Conservation (phyloP, 2,888 invertebrate species). For the Drosophila nr. fundita region DNA sequence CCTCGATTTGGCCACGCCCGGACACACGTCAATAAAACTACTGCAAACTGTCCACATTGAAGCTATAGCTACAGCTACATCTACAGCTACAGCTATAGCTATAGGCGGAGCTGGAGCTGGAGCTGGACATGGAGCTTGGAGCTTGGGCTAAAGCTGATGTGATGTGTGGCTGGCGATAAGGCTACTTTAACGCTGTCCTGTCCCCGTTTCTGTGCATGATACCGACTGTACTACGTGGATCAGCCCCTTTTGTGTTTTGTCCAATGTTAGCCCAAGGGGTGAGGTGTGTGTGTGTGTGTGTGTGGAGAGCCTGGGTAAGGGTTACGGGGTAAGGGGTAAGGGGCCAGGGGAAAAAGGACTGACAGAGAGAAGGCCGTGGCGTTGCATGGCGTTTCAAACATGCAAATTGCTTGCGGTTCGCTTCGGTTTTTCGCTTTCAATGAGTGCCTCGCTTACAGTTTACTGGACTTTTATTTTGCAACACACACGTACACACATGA, state of each 20-base stretch:
- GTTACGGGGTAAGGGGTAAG: neutral
- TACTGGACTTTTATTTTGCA: constrained; percentile 57
- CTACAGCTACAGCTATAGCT: constrained; percentile 21
- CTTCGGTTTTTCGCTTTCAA: constrained; percentile 78
- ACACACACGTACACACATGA: constrained; percentile 20
- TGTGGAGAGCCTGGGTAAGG: neutral
- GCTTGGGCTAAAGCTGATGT: constrained; percentile 46
- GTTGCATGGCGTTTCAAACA: constrained; percentile 75
- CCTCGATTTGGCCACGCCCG: constrained; percentile 60
- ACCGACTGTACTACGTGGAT: constrained; percentile 57
- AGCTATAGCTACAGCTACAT: constrained; percentile 24
- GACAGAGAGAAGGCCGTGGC: constrained; percentile 37
- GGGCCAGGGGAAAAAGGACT: neutral
- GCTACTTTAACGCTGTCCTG: constrained; percentile 78
- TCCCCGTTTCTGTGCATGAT: constrained; percentile 74
- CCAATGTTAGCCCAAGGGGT: constrained; percentile 49
- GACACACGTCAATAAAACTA: constrained; percentile 79
- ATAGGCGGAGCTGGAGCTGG: constrained; percentile 4
- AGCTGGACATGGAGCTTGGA: constrained; percentile 4
- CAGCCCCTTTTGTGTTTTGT: constrained; percentile 76
- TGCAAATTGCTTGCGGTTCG: constrained; percentile 79
- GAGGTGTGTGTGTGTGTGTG: neutral
- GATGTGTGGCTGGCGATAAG: constrained; percentile 69
- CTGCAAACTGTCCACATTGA: constrained; percentile 77
- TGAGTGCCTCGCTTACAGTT: constrained; percentile 76